A percentile compares a stretch with the other conserved stretches of the same genome.
Evolutionary conservation across 2,888 invertebrate species (phyloP).

Genomic region (Agrotis puta): DNA sequence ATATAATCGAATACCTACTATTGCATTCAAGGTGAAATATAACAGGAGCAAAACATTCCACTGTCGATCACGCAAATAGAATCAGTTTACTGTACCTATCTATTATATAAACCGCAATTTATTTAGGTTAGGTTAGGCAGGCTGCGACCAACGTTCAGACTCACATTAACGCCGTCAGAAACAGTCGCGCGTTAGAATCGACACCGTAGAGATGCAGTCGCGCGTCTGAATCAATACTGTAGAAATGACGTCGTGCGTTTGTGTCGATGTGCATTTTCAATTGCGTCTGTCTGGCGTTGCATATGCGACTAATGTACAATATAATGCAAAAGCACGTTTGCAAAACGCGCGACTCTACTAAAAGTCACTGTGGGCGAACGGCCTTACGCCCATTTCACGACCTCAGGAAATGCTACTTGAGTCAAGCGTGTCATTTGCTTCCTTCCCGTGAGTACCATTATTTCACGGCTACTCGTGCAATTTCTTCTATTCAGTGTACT

Average conservation of each 20-base stretch:
- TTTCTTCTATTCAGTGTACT: not conserved
- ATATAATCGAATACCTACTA: slow-evolving; percentile 26
- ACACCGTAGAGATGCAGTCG: not conserved
- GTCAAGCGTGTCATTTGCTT: not conserved
- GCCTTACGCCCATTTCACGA: not conserved
- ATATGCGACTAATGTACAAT: too few relatives aligned
- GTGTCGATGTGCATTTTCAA: too few relatives aligned
- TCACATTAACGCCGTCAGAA: not conserved
- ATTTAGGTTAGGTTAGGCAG: not conserved
- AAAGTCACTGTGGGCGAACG: too few relatives aligned
- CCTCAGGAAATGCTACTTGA: not conserved
- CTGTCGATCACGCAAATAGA: slow-evolving; percentile 40
- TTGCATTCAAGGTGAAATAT: slow-evolving; percentile 54
- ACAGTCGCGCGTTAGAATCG: not conserved
- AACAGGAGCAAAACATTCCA: slow-evolving; percentile 55
- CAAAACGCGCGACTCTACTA: too few relatives aligned
- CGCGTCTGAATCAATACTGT: not conserved
- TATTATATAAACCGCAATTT: not conserved
- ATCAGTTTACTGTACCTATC: slow-evolving; percentile 8
- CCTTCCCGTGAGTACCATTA: not conserved
- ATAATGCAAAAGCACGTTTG: too few relatives aligned
- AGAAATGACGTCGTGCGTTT: too few relatives aligned
- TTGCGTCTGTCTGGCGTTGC: too few relatives aligned
- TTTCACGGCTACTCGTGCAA: not conserved
- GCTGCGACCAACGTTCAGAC: not conserved